Percentiles rank a stretch among this genome's conserved stretches.
phyloP scores from a whole-genome alignment of 2,113 vertebrate species.

The Hippotragus niger region DNA sequence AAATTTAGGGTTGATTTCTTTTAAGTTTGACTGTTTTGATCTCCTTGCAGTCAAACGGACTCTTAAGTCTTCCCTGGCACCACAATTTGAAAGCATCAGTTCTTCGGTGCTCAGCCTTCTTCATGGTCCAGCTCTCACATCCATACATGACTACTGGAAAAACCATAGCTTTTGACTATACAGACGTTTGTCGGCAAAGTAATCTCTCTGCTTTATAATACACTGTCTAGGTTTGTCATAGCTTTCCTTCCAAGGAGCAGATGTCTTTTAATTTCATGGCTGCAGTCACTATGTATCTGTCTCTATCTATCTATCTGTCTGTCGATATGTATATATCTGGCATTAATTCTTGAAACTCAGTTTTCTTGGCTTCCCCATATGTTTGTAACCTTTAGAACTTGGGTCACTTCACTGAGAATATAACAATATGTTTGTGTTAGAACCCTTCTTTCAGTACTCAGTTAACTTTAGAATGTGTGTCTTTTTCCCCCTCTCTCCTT shows the following conservation, averaged over 20 bases:
- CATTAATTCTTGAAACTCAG: neutral
- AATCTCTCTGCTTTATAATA: neutral
- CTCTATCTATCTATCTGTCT: neutral
- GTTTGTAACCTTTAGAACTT: neutral
- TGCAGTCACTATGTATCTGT: neutral
- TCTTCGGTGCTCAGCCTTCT: neutral
- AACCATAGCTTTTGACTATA: neutral
- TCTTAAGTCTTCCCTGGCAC: neutral
- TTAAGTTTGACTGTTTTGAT: neutral
- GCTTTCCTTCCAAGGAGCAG: neutral
- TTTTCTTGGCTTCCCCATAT: neutral
- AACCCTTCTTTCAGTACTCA: neutral
- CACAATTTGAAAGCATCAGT: neutral
- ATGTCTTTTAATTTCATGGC: neutral
- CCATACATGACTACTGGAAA: neutral
- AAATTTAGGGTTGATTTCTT: neutral
- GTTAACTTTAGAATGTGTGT: neutral
- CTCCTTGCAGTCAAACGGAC: neutral
- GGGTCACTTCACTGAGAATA: neutral
- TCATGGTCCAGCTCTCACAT: neutral
- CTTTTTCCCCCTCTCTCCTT: neutral
- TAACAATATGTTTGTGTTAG: neutral
- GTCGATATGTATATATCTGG: neutral
- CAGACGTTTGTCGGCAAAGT: neutral
- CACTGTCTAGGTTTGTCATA: neutral